phyloP scores from a whole-genome alignment of 92 coral and sea anemone species.

The Porites cylindrica region DNA sequence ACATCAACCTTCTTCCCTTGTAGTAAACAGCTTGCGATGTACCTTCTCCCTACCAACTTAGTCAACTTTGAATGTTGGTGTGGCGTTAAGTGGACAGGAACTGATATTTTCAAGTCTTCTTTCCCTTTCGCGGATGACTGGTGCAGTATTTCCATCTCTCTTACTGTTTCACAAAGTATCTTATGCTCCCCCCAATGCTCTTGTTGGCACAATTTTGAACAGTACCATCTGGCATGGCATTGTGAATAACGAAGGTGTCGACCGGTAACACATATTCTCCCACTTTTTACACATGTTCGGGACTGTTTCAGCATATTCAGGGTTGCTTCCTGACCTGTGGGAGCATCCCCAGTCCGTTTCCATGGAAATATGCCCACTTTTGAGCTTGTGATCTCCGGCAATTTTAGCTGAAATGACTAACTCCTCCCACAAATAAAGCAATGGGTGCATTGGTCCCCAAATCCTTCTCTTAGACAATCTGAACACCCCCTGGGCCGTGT shows the following conservation, averaged over 20 bases:
- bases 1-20: conserved; percentile 49
- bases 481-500: conserved; percentile 27
- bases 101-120: conserved; percentile 2
- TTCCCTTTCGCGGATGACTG: neutral
- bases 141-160: neutral
- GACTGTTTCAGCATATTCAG: conserved; percentile 42
- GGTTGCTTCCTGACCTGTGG: conserved; percentile 71
- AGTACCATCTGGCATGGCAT: conserved; percentile 45
- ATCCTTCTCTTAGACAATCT: conserved; percentile 41
- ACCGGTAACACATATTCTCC: conserved; percentile 19
- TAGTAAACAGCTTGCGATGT: conserved; percentile 49
- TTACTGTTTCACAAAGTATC: conserved; percentile 33
- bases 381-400: conserved; percentile 11
- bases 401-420: conserved; percentile 56
- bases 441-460: conserved; percentile 59
- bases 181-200: conserved; percentile 29
- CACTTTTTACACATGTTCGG: conserved; percentile 50
- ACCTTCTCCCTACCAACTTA: conserved; percentile 55
- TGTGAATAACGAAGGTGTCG: conserved; percentile 32
- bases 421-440: conserved; percentile 58
- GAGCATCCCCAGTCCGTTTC: conserved; percentile 49
- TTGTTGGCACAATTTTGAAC: conserved; percentile 52
- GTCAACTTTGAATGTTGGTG: conserved; percentile 48
- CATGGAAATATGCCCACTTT: neutral
- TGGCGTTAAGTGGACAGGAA: conserved; percentile 49